Evolutionary conservation across 2,888 invertebrate genomes (phyloP), one percentile per base, ranked within the genome.

Genomic region (Frankliniella intonsa): DNA sequence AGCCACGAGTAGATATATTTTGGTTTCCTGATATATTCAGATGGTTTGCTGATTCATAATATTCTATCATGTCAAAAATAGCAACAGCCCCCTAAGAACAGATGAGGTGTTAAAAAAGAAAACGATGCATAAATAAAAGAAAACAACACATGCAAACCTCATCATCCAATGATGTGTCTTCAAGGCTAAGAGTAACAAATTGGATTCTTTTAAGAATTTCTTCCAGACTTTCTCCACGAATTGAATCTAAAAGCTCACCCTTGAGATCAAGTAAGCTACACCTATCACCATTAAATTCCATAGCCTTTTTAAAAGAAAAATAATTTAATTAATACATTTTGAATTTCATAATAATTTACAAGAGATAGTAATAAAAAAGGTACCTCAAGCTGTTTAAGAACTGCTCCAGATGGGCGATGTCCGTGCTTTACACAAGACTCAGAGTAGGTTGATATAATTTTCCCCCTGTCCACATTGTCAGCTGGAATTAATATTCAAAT

Each of bases 21-120:
- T 92, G 90, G 87, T 95, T 96, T 81, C 92, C 93, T 55, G 93
- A 93, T 84, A 97, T 92, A 87, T 94, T 93, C 83, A 97, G 88
- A 84, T 92, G 91, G 0, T 91, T 90, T 0, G 94, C 92, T 80
- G 96, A 95, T 87, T 97, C 96, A 88, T 97, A 97, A 88, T 95
- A 97, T 87, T 97, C 97, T 84, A 97, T 91, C 94, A 97, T 96
- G 87, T 97, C 96, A 87, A 95, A 96, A 82, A 97, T 87, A 80
- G 95, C 94, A 85, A 94, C 93, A 79, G 93, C 90, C 83, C 91
- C 89, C 89, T 86, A 83, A 55, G 84, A 84, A 82, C n/a, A 81
- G 82, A 49, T 11, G 65, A 76, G 80, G 19, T 80, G 69, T 49
- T 82, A 50, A 80, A 76, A 65, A 83, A 83, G 82, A 82, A 65